Conservation (phyloP, 2,888 invertebrate species). For the Hypercompe scribonia region DNA sequence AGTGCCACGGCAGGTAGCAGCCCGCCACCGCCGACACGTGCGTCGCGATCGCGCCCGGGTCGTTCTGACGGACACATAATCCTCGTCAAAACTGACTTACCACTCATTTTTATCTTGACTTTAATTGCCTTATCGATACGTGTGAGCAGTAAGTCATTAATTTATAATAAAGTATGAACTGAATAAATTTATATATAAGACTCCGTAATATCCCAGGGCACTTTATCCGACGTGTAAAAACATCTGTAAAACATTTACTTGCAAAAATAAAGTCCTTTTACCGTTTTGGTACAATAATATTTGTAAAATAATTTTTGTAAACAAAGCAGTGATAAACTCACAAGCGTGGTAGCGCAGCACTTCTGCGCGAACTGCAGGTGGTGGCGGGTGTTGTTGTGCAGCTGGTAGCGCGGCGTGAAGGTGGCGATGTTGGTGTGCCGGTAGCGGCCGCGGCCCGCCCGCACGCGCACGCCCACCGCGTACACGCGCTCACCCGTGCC, state of each 20-base stretch:
- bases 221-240: too few species aligned
- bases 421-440: constrained; percentile 96
- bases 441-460: constrained; percentile 95
- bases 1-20: constrained; percentile 98
- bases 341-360: constrained; percentile 91
- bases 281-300: too few species aligned
- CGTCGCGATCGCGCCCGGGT: constrained; percentile 89
- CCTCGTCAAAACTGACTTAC: too few species aligned
- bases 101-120: too few species aligned
- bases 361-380: constrained; percentile 96
- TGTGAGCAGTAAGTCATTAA: too few species aligned
- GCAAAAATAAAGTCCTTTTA: too few species aligned
- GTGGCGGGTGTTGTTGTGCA: constrained; percentile 94
- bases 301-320: background rate
- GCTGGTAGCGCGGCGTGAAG: constrained; percentile 96
- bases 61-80: constrained; percentile 75
- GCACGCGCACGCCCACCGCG: constrained; percentile 95
- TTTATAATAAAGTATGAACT: too few species aligned
- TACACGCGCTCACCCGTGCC: constrained; percentile 88
- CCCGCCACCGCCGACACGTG: constrained; percentile 94
- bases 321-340: constrained; percentile 69
- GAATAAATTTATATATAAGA: too few species aligned
- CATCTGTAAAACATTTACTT: too few species aligned
- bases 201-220: too few species aligned
- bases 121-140: too few species aligned